phyloP scores from a whole-genome alignment of 2,888 invertebrate genomes.

The Sinhomidia bicolor region DNA sequence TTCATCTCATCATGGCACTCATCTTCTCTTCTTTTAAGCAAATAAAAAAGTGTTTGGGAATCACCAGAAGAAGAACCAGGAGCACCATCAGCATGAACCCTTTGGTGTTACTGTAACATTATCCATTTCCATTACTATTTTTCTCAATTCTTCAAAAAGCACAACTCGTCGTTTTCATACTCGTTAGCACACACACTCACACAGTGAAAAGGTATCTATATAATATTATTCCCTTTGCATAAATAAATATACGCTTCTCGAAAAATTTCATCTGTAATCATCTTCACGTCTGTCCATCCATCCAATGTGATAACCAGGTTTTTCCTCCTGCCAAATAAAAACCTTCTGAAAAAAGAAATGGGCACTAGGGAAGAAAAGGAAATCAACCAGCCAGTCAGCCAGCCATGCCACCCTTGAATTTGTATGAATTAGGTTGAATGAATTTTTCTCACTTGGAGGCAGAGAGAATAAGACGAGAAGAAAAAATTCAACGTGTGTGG shows the following conservation, averaged over 20 bases:
- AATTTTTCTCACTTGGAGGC: slow-evolving; percentile 73
- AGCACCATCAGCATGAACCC: slow-evolving; percentile 48
- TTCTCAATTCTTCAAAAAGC: slow-evolving; percentile 14
- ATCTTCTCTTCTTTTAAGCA: slow-evolving; percentile 65
- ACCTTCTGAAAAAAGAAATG: slow-evolving; percentile 28
- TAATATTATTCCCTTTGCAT: slow-evolving; percentile 47
- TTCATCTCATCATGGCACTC: slow-evolving; percentile 72
- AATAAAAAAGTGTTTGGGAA: slow-evolving; percentile 73
- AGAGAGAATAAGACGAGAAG: slow-evolving; percentile 37
- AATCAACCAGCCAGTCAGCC: slow-evolving; percentile 4
- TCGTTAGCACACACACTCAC: too few relatives aligned
- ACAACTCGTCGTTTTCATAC: slow-evolving; percentile 7
- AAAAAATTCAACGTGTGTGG: slow-evolving; percentile 55
- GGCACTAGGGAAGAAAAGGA: neutral
- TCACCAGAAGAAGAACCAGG: slow-evolving; percentile 65
- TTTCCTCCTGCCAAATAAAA: slow-evolving; percentile 54
- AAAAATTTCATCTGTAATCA: slow-evolving; percentile 67
- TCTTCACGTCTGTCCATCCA: slow-evolving; percentile 67
- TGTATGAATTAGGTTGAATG: slow-evolving; percentile 59
- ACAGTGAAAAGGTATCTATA: slow-evolving; percentile 1
- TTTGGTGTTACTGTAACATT: slow-evolving; percentile 69
- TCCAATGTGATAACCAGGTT: slow-evolving; percentile 49
- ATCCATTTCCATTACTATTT: slow-evolving; percentile 40
- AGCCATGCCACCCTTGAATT: slow-evolving; percentile 50
- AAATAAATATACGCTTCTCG: slow-evolving; percentile 58